These are phyloP conservation scores for Synanthedon formicaeformis DNA, from an alignment of 2,888 invertebrate species.

Conservation along the genomic window DNA sequence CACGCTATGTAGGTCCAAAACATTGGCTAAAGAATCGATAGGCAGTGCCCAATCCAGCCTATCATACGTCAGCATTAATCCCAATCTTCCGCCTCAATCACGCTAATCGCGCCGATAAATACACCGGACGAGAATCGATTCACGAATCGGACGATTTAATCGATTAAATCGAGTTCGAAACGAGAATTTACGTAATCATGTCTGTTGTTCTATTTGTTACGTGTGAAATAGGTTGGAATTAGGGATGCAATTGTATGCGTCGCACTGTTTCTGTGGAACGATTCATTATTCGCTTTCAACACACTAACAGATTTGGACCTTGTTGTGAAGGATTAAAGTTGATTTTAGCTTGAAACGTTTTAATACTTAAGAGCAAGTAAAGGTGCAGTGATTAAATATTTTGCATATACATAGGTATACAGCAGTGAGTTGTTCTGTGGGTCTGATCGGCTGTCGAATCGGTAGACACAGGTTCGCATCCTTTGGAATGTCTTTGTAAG, in stretches of 20 bases:
- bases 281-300: too few species aligned
- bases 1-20: background rate
- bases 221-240: background rate
- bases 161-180: constrained; percentile 16
- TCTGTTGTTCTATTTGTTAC: background rate
- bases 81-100: constrained; percentile 47
- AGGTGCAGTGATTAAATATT: too few species aligned
- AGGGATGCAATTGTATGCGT: background rate
- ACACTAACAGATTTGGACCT: too few species aligned
- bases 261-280: too few species aligned
- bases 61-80: constrained; percentile 43
- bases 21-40: background rate
- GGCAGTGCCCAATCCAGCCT: constrained; percentile 15
- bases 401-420: too few species aligned
- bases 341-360: too few species aligned
- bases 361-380: too few species aligned
- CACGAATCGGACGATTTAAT: constrained; percentile 33
- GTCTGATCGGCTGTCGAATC: too few species aligned
- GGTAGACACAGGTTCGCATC: too few species aligned
- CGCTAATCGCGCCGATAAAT: constrained; percentile 48
- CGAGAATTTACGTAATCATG: background rate
- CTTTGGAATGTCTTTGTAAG: too few species aligned
- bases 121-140: constrained; percentile 30
- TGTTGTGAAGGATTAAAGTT: too few species aligned
- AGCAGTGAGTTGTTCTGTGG: too few species aligned